These are phyloP conservation scores for Cryptotermes secundus DNA, from an alignment of 1,140 invertebrate genomes.

Conservation along the genomic window DNA sequence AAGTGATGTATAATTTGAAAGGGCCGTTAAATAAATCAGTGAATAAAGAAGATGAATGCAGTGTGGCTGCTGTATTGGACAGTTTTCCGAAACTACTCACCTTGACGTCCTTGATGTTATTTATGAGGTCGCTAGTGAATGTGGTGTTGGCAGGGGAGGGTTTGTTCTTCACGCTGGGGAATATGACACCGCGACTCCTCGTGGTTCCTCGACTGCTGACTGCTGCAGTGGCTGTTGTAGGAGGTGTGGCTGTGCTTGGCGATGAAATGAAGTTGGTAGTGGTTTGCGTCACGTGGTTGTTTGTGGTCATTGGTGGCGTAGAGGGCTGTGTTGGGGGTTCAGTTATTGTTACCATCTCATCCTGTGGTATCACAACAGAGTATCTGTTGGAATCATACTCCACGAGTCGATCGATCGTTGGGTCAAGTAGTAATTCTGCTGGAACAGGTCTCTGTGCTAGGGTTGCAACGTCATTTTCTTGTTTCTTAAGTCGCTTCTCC, in stretches of 20 bases:
- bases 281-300: slow-evolving; percentile 41
- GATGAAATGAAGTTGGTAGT: slow-evolving; percentile 44
- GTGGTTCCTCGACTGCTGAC: slow-evolving; percentile 46
- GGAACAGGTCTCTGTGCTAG: slow-evolving; percentile 68
- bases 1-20: no score
- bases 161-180: slow-evolving; percentile 88
- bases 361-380: neutral
- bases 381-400: slow-evolving; percentile 71
- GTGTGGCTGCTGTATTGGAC: no score
- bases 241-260: slow-evolving; percentile 41
- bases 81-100: slow-evolving; percentile 54
- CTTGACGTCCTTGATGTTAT: slow-evolving; percentile 77
- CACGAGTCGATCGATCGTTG: slow-evolving; percentile 71
- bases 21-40: no score
- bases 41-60: no score
- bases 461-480: slow-evolving; percentile 65
- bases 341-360: slow-evolving; percentile 33
- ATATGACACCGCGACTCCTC: slow-evolving; percentile 78
- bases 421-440: slow-evolving; percentile 70
- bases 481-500: slow-evolving; percentile 78
- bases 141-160: slow-evolving; percentile 79
- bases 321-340: slow-evolving; percentile 35
- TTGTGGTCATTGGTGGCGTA: slow-evolving; percentile 38
- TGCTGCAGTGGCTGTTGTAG: slow-evolving; percentile 40
- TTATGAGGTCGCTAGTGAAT: slow-evolving; percentile 69